phyloP scores from a whole-genome alignment of 35 echinoderm and acorn worm genomes.

The Ptychodera flava region DNA sequence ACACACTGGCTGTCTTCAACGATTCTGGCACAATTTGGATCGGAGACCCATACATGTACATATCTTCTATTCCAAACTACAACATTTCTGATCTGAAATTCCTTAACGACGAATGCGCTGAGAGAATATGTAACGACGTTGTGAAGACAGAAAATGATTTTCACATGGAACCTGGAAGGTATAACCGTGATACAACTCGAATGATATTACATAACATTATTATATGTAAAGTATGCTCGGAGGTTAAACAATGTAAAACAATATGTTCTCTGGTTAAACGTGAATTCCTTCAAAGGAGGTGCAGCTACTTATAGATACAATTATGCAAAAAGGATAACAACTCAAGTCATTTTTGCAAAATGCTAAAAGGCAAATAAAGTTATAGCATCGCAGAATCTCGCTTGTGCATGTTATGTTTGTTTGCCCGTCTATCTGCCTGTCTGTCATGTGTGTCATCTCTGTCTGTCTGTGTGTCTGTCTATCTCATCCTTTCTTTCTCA shows the following conservation, averaged over 20 bases:
- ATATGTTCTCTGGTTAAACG: not conserved
- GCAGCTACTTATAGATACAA: not conserved
- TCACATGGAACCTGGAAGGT: not conserved
- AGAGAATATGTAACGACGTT: not conserved
- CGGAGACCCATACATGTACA: not conserved
- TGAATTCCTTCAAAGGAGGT: not conserved
- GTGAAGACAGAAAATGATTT: not conserved
- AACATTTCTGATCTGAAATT: not conserved
- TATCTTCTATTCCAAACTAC: not conserved
- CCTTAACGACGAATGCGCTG: not conserved
- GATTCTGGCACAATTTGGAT: not conserved
- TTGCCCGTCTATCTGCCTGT: not conserved
- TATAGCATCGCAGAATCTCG: too few species aligned
- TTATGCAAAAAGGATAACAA: not conserved
- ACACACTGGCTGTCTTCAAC: not conserved
- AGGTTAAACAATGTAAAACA: not conserved
- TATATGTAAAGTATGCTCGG: too few species aligned
- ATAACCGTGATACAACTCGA: not conserved
- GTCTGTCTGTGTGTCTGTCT: not conserved
- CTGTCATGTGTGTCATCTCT: not conserved
- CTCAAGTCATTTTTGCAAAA: not conserved
- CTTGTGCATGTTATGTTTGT: too few species aligned
- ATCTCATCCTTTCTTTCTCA: too few species aligned
- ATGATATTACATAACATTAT: not conserved
- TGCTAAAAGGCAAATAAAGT: not conserved